Base-by-base conservation (phyloP, 64 coral and sea anemone species). In the Hydrozoanthus tunicans region DNA sequence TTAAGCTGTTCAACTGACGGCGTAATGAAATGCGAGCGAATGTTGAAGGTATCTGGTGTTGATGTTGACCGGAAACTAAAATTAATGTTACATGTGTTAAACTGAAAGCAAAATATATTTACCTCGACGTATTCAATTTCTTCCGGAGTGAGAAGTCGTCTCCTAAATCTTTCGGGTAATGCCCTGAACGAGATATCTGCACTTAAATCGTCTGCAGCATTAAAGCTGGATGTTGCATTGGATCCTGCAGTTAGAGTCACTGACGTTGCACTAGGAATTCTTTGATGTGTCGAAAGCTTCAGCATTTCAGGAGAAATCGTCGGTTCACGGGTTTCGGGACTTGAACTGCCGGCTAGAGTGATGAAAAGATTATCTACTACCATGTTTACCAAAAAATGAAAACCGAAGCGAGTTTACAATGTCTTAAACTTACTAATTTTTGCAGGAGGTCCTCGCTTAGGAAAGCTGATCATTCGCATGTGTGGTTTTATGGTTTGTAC, bases 101-200 rank as follows among this genome's bases (percentile, higher is more conserved):
- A 78, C 7, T 43, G 77, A 58, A 80, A 53, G 9, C 3, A 51
- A 62, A 77, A 81, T 73, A 58, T 12, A n/a, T 64, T 56, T 78
- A 94, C 95, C 92, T 96, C 95, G 73, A 96, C 94, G 69, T 91
- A 96, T 53, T 96, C 95, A 32, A 96, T 96, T 73, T 96, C 95
- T 62, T 92, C 95, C 77, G 64, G 66, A 9, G 89, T 91, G 17
- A 96, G 72, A 5, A 56, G 59, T 57, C 64, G 64, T 80, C 95
- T 93, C 84, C 90, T 88, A 80, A 88, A 96, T 81, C 90, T 96
- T 61, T 62, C n/a, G 3, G 95, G 95, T 92, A 96, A 84, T 59
- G 32, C 89, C 23, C 62, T 64, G 68, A 92, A 89, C 10, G 69
- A 73, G 60, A 43, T 73, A 59, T 88, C 84, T 15, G 84, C 68